Evolutionary conservation across 2,113 vertebrate species (phyloP), one percentile per base, ranked within the genome.

Genomic region (Clarias gariepinus): DNA sequence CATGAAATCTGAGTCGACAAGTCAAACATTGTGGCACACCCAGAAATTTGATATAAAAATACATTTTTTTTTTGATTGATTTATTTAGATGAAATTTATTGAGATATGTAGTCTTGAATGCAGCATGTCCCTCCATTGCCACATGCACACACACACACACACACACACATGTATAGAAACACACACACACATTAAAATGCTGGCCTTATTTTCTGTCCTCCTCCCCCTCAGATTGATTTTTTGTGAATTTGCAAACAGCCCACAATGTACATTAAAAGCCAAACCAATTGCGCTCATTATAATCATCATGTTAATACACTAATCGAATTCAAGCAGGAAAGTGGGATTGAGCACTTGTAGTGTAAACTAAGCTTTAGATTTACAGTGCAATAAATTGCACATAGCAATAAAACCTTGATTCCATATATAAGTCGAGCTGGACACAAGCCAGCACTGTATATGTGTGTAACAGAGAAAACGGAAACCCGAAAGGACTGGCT

Each of bases 381-480:
- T 15, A 21, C 21, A 81, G 55, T 21, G 55, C 47, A 47, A 47
- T 47, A 47, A 47, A 47, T 47, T 6, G 6, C 47, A 47, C 47
- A 47, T 47, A 47, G 47, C 41, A 47, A 47, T 47, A 81, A 36
- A 16, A 23, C 30, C 18, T 23, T 15, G 19, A 41, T 30, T 2
- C 28, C 78, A 36, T 80, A 80, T 80, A 80, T 60, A 80, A 60
- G 78, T 81, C 25, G 64, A 82, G 55, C 83, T 89, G 76, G 71
- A 82, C 64, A 81, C 47, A 78, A 21, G 63, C 33, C 64, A 78
- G 53, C 19, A 79, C 52, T 30, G n/a, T 81, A 84, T 78, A 52
- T 77, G 84, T 66, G 28, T 9, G 69, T 60, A 74, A 82, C 86
- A 69, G 82, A 25, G 81, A 81, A 84, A 88, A 81, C 82, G 81